Percentiles rank a stretch among this genome's conserved stretches.
These are phyloP conservation scores for Falco peregrinus DNA, from an alignment of 2,797 vertebrate genomes.

Conservation along the genomic window DNA sequence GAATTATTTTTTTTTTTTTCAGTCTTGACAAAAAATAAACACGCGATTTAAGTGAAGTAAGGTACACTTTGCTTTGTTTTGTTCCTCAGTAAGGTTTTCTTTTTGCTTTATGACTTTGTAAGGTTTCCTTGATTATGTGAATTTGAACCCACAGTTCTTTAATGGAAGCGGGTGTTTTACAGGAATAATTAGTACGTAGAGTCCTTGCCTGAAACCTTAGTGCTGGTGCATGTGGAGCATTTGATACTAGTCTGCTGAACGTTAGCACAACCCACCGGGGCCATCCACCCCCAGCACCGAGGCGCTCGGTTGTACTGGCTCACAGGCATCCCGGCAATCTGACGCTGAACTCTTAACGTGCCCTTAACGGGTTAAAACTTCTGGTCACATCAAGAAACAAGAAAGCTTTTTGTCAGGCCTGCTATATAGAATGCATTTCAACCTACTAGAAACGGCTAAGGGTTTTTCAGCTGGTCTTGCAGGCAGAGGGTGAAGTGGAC, in stretches of 20 bases:
- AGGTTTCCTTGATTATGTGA: slow-evolving; percentile 74
- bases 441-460: background rate
- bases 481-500: slow-evolving; percentile 55
- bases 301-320: slow-evolving; percentile 23
- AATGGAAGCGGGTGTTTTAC: slow-evolving; percentile 60
- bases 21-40: slow-evolving; percentile 78
- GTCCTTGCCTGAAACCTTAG: slow-evolving; percentile 57
- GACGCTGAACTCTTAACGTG: background rate
- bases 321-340: slow-evolving; percentile 9
- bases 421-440: slow-evolving; percentile 22
- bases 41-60: slow-evolving; percentile 75
- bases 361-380: slow-evolving; percentile 35
- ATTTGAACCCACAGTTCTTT: slow-evolving; percentile 41
- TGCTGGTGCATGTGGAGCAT: slow-evolving; percentile 62
- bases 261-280: slow-evolving; percentile 11
- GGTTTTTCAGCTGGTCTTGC: slow-evolving; percentile 33
- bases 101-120: slow-evolving; percentile 75
- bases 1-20: slow-evolving; percentile 6
- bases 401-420: slow-evolving; percentile 28
- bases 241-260: background rate
- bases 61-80: slow-evolving; percentile 75
- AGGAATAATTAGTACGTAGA: slow-evolving; percentile 49
- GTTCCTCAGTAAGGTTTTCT: slow-evolving; percentile 64
- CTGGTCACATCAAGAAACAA: background rate
- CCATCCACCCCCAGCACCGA: slow-evolving; percentile 43